Evolutionary conservation across 2,113 vertebrate genomes (phyloP).

Genomic region (Ciconia stormi): DNA sequence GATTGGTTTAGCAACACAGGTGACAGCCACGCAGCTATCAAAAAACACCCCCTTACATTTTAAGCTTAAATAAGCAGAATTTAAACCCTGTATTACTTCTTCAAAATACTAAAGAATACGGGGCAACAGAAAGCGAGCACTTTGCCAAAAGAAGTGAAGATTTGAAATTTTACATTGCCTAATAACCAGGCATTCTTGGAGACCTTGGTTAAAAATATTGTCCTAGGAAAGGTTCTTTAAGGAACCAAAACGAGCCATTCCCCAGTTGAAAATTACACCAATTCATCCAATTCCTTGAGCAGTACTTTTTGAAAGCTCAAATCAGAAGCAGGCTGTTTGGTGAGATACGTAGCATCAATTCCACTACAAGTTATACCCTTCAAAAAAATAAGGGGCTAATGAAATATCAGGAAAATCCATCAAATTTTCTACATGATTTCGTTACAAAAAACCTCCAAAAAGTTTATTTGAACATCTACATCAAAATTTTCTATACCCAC

Average conservation of each 20-base stretch:
- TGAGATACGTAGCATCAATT: neutral
- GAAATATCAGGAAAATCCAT: neutral
- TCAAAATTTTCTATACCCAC: neutral
- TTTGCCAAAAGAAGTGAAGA: neutral
- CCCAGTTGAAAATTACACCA: neutral
- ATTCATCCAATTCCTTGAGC: accelerated
- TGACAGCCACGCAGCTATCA: neutral
- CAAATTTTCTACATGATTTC: neutral
- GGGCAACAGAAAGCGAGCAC: neutral
- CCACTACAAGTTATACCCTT: neutral
- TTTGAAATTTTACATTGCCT: neutral
- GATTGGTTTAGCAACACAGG: neutral
- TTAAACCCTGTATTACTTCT: neutral
- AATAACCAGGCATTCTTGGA: neutral
- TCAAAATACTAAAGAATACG: neutral
- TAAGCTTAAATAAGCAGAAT: neutral
- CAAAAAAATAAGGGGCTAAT: neutral
- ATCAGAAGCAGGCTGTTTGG: neutral
- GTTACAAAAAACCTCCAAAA: neutral
- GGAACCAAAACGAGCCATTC: neutral
- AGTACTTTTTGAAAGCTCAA: neutral
- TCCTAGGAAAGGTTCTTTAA: neutral
- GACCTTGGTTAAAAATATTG: neutral
- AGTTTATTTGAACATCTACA: neutral
- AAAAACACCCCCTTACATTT: neutral